Percentiles rank a stretch among this genome's conserved stretches.
Evolutionary conservation across 2,797 vertebrate genomes (phyloP).

Genomic region (Picus viridis): DNA sequence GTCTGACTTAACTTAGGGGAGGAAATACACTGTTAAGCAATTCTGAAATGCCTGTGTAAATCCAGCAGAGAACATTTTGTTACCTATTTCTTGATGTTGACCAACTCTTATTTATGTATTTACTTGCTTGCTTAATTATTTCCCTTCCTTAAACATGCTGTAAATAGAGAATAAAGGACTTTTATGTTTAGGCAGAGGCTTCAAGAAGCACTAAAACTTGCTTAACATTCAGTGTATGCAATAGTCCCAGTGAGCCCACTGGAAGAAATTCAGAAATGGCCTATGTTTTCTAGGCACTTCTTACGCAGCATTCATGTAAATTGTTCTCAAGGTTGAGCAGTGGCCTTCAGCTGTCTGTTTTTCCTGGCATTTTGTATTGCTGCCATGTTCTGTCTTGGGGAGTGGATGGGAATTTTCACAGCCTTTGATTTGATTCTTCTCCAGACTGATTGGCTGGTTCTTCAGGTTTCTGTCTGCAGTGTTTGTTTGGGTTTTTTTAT

Average conservation of each 20-base stretch:
- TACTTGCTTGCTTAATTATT: background rate
- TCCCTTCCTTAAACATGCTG: background rate
- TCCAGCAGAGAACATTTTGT: background rate
- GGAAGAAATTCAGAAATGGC: background rate
- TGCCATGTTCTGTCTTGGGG: background rate
- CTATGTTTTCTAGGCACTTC: background rate
- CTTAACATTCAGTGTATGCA: background rate
- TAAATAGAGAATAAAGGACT: background rate
- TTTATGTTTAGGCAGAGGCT: background rate
- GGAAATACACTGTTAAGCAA: conserved; percentile 18
- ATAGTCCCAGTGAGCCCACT: background rate
- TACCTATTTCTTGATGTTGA: background rate
- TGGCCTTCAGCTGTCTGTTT: background rate
- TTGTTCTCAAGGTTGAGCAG: background rate
- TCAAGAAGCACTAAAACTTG: background rate
- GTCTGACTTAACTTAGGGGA: conserved; percentile 36
- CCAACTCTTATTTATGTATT: background rate
- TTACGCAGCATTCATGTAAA: background rate
- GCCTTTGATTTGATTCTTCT: background rate
- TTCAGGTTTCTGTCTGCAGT: background rate
- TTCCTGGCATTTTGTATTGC: background rate
- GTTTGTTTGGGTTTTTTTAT: background rate
- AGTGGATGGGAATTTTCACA: background rate
- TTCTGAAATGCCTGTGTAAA: conserved; percentile 38
- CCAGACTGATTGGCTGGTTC: background rate